A percentile compares a stretch with the other conserved stretches of the same genome.
Conservation (phyloP, 92 coral and sea anemone species). For the Epizoanthus illoricatus region DNA sequence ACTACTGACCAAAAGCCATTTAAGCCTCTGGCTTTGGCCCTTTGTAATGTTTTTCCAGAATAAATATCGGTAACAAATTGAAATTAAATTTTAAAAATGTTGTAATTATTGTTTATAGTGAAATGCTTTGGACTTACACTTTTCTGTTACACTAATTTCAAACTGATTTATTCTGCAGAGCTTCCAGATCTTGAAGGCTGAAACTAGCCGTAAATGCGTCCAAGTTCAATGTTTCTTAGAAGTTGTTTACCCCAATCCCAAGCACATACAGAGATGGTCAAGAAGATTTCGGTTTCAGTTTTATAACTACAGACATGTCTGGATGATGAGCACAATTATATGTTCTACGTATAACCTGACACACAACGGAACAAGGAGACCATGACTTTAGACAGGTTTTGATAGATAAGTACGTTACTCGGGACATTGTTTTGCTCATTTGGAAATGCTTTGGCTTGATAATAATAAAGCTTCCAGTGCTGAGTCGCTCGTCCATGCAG, state of each 20-base stretch:
- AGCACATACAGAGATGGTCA: background rate
- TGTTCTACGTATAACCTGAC: background rate
- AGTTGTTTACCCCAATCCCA: background rate
- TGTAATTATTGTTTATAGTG: no score
- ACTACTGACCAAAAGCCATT: no score
- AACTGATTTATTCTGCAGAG: background rate
- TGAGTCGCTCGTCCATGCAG: background rate
- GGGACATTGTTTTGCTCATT: conserved; percentile 1
- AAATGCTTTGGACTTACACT: no score
- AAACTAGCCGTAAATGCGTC: background rate
- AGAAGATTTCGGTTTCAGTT: background rate
- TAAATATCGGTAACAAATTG: no score
- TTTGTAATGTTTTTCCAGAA: no score
- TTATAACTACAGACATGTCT: background rate
- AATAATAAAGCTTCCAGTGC: background rate
- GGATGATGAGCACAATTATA: background rate
- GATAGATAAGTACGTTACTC: background rate
- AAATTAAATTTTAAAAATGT: no score
- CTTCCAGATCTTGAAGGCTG: conserved; percentile 32
- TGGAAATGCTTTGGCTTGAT: conserved; percentile 12
- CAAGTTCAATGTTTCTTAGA: background rate
- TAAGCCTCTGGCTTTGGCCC: no score
- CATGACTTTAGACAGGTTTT: background rate
- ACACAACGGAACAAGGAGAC: background rate
- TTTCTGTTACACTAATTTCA: background rate